These are phyloP conservation scores for Lordiphosa andalusiaca DNA, from an alignment of 2,888 invertebrate genomes.

Conservation along the genomic window DNA sequence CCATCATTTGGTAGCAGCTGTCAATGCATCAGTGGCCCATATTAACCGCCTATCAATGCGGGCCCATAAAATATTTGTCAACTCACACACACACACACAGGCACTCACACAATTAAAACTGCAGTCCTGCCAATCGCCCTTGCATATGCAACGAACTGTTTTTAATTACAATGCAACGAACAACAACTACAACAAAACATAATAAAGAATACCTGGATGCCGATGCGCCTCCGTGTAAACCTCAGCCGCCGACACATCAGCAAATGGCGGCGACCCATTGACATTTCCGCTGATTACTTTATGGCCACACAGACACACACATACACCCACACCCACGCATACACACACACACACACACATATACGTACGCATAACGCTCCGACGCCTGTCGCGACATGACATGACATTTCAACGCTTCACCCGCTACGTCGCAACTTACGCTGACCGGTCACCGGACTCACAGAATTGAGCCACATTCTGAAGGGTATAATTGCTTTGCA, in stretches of 20 bases:
- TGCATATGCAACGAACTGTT: constrained; percentile 62
- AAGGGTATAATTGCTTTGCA: constrained; percentile 37
- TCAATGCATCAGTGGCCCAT: constrained; percentile 35
- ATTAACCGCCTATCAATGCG: constrained; percentile 49
- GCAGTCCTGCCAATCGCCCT: constrained; percentile 15
- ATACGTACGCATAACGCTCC: constrained; percentile 34
- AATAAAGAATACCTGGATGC: constrained; percentile 38
- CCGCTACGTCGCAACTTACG: constrained; percentile 6
- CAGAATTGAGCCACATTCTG: neutral
- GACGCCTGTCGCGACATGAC: constrained; percentile 66
- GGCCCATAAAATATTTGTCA: constrained; percentile 53
- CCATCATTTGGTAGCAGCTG: constrained; percentile 18
- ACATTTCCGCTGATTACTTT: constrained; percentile 76
- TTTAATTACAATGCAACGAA: constrained; percentile 64
- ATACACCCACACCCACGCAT: constrained; percentile 33
- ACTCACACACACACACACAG: constrained; percentile 18
- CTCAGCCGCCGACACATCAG: constrained; percentile 70
- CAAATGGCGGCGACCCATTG: constrained; percentile 73
- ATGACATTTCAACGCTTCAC: constrained; percentile 57
- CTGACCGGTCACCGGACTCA: neutral
- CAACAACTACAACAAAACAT: constrained; percentile 42
- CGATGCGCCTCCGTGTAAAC: constrained; percentile 55
- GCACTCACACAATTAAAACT: constrained; percentile 53
- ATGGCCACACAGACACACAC: constrained; percentile 47
- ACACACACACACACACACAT: constrained; percentile 10